Percentiles rank a stretch among this genome's conserved stretches.
Conservation (phyloP, 2,113 vertebrate species). For the Harpagus bidentatus region DNA sequence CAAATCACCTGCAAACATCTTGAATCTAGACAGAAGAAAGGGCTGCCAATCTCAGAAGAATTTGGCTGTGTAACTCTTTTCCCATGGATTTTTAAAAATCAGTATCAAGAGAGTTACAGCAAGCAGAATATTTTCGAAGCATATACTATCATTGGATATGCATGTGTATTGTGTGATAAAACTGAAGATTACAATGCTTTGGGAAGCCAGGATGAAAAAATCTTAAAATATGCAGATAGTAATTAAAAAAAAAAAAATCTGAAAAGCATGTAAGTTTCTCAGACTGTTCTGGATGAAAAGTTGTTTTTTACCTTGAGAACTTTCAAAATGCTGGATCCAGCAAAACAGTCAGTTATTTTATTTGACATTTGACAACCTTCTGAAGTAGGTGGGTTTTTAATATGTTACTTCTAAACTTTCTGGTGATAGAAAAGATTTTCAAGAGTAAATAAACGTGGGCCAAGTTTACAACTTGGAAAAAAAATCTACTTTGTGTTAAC, state of each 20-base stretch:
- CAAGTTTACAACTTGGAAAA: conserved; percentile 2
- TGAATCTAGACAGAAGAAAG: conserved; percentile 12
- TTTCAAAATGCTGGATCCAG: not conserved
- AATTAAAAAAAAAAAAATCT: not conserved
- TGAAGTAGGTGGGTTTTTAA: not conserved
- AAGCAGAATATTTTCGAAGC: not conserved
- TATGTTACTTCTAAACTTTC: not conserved
- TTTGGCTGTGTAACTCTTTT: not conserved
- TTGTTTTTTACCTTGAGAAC: not conserved
- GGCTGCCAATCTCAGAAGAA: not conserved
- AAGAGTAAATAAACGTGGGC: not conserved
- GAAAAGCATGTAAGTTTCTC: not conserved
- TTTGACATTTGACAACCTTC: not conserved
- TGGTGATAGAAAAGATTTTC: not conserved
- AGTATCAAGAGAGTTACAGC: not conserved
- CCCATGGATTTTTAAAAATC: not conserved
- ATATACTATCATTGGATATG: not conserved
- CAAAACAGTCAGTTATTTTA: not conserved
- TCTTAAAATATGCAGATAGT: not conserved
- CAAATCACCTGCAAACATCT: not conserved
- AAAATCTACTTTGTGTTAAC: not conserved
- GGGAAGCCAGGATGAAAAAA: not conserved
- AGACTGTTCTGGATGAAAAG: not conserved
- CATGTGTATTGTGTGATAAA: not conserved
- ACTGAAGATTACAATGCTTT: not conserved